phyloP scores from a whole-genome alignment of 2,888 invertebrate genomes.

The Philereme vetulata region DNA sequence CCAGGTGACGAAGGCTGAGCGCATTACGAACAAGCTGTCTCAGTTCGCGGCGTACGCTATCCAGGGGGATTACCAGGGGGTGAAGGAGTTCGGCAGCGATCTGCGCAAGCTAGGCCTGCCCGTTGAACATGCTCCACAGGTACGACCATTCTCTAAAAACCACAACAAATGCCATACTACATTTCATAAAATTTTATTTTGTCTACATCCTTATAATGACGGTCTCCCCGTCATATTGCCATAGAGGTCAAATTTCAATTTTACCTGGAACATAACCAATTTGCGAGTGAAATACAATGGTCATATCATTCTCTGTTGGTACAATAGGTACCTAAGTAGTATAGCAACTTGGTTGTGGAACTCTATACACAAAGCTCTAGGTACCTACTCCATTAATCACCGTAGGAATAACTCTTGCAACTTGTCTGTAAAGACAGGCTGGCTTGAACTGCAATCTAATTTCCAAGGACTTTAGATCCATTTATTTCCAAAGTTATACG shows the following conservation, averaged over 20 bases:
- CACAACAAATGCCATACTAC: too few species aligned
- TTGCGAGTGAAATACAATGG: conserved; percentile 3
- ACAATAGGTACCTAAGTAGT: conserved; percentile 2
- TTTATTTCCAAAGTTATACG: too few species aligned
- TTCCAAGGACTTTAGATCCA: too few species aligned
- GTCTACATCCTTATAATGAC: too few species aligned
- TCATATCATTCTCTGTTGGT: conserved; percentile 7
- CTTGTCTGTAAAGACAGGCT: too few species aligned
- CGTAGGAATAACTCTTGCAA: too few species aligned
- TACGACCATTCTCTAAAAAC: conserved; percentile 43
- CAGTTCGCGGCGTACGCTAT: conserved; percentile 97
- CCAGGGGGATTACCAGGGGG: conserved; percentile 96
- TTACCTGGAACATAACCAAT: conserved; percentile 11
- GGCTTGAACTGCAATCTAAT: too few species aligned
- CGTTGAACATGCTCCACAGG: conserved; percentile 98
- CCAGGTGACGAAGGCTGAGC: conserved; percentile 96
- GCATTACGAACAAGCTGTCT: conserved; percentile 94
- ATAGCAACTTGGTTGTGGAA: conserved; percentile 1
- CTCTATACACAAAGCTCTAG: background rate
- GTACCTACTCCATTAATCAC: too few species aligned
- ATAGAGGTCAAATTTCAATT: background rate
- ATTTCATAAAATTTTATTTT: too few species aligned
- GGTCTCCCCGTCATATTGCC: too few species aligned
- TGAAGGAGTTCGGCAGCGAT: conserved; percentile 96
- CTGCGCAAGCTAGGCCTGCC: conserved; percentile 96